A percentile compares a stretch with the other conserved stretches of the same genome.
These are phyloP conservation scores for Melanotaenia parkinsoni DNA, from an alignment of 2,797 vertebrate species.

Conservation along the genomic window DNA sequence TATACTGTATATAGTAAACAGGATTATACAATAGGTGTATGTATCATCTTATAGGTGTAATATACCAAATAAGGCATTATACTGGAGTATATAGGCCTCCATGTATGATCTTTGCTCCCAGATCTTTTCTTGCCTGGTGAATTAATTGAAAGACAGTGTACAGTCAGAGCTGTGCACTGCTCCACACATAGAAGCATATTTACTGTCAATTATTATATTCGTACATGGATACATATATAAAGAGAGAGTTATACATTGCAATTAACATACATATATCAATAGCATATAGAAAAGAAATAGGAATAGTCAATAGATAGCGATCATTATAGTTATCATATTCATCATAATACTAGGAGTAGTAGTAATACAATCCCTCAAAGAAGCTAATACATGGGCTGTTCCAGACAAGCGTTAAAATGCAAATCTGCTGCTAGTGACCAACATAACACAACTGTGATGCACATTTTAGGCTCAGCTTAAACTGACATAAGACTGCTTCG, in stretches of 20 bases:
- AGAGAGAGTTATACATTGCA: slow-evolving; percentile 87
- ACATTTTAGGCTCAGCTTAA: not conserved
- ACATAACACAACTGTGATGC: slow-evolving; percentile 16
- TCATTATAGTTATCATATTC: slow-evolving; percentile 83
- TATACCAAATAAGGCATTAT: slow-evolving; percentile 87
- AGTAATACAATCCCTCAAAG: slow-evolving; percentile 83
- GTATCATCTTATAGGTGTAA: slow-evolving; percentile 83
- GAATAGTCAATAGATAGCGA: slow-evolving; percentile 85
- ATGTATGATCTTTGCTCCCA: slow-evolving; percentile 69
- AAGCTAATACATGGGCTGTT: slow-evolving; percentile 81
- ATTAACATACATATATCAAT: slow-evolving; percentile 89
- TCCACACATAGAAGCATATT: slow-evolving; percentile 81
- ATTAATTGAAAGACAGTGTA: slow-evolving; percentile 12
- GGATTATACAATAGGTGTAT: slow-evolving; percentile 85
- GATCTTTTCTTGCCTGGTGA: slow-evolving; percentile 56
- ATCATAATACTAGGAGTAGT: slow-evolving; percentile 82
- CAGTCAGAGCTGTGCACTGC: slow-evolving; percentile 59
- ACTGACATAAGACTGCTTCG: not conserved
- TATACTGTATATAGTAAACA: slow-evolving; percentile 82
- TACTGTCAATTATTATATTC: slow-evolving; percentile 84
- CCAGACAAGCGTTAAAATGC: slow-evolving; percentile 59
- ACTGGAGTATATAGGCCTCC: slow-evolving; percentile 81
- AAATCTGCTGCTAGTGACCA: not conserved
- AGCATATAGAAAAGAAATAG: slow-evolving; percentile 86
- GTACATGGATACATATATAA: slow-evolving; percentile 87